A percentile compares a stretch with the other conserved stretches of the same genome.
Evolutionary conservation across 2,797 vertebrate genomes (phyloP).

Genomic region (Synanceia verrucosa): DNA sequence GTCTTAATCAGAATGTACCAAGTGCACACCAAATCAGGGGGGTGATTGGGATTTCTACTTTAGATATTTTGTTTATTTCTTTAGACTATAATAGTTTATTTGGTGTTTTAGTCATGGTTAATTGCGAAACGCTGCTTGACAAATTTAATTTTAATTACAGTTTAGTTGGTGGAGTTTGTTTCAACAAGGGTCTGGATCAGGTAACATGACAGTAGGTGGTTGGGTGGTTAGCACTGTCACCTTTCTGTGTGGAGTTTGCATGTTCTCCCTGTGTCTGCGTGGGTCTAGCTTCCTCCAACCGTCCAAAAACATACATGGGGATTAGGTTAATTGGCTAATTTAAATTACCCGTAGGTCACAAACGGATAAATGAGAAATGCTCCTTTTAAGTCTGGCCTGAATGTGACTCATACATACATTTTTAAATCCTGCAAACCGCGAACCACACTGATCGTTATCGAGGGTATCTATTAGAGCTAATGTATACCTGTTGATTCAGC

Average conservation of each 20-base stretch:
- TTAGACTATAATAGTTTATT: not conserved
- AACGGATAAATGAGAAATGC: too few species aligned
- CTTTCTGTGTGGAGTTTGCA: too few species aligned
- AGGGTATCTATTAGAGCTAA: slow-evolving; percentile 20
- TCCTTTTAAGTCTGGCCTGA: not conserved
- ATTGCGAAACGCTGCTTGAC: not conserved
- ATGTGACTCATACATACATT: slow-evolving; percentile 11
- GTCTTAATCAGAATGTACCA: not conserved
- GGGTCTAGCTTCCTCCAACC: too few species aligned
- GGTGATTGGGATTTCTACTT: not conserved
- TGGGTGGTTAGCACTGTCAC: too few species aligned
- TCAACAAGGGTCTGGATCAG: not conserved
- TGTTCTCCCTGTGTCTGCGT: too few species aligned
- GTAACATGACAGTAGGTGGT: too few species aligned
- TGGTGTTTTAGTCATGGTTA: not conserved
- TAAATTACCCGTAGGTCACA: too few species aligned
- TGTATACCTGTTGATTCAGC: slow-evolving; percentile 27
- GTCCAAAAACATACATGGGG: too few species aligned
- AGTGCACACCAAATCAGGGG: not conserved
- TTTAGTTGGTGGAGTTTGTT: not conserved
- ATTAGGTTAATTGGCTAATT: too few species aligned
- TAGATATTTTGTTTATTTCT: not conserved
- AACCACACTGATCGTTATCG: slow-evolving; percentile 14
- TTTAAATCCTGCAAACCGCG: not conserved
- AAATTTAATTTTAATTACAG: not conserved